Evolutionary conservation across 2,888 invertebrate species (phyloP).

Genomic region (Pollenia angustigena): DNA sequence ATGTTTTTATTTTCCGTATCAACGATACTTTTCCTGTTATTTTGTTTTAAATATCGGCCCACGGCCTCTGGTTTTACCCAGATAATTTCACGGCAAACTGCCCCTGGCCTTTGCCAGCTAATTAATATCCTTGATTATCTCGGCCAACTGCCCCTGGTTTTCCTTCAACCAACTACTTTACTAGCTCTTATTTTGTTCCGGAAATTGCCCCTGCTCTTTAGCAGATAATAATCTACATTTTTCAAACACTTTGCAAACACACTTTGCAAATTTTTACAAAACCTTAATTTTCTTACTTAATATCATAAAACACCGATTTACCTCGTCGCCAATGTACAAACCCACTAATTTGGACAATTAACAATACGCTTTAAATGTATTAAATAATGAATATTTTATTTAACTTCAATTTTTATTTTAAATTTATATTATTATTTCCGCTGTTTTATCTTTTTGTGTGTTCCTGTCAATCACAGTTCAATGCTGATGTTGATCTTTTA

Average conservation of each 20-base stretch:
- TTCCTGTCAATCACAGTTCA: background rate
- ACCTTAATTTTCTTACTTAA: conserved; percentile 41
- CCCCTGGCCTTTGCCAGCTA: conserved; percentile 47
- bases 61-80: conserved; percentile 44
- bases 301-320: conserved; percentile 47
- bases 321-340: conserved; percentile 60
- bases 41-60: conserved; percentile 24
- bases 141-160: conserved; percentile 19
- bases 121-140: conserved; percentile 24
- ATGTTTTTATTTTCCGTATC: background rate
- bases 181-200: conserved; percentile 42
- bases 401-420: background rate
- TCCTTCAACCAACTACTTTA: conserved; percentile 40
- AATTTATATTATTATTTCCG: background rate
- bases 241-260: conserved; percentile 28
- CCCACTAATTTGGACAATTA: background rate
- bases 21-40: conserved; percentile 31
- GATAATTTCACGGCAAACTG: conserved; percentile 27
- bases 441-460: background rate
- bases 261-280: conserved; percentile 26
- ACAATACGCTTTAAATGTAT: background rate
- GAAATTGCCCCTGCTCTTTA: conserved; percentile 41
- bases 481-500: background rate
- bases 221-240: conserved; percentile 38
- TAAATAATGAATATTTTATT: conserved; percentile 3